Conservation (phyloP, 2,797 vertebrate genomes). For the Epinephelus coioides region DNA sequence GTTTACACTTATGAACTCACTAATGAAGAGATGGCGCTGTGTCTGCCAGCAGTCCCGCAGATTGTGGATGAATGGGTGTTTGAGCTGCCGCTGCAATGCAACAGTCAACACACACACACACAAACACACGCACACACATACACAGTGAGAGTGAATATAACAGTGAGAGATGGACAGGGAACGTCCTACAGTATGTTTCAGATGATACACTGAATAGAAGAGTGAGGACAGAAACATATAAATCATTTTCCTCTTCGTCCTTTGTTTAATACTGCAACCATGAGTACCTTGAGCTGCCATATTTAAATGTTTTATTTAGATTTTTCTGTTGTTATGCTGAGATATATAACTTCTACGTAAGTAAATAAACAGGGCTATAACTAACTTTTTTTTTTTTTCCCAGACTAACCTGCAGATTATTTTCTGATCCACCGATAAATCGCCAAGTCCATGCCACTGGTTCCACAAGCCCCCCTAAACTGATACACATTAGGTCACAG, state of each 20-base stretch:
- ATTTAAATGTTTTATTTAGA: background rate
- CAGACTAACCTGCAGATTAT: background rate
- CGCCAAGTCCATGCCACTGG: no score
- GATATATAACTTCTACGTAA: background rate
- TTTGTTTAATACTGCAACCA: no score
- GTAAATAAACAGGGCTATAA: background rate
- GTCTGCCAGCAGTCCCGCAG: conserved; percentile 96
- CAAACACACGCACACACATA: conserved; percentile 33
- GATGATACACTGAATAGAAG: background rate
- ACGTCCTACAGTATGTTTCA: background rate
- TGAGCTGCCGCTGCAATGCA: conserved; percentile 89
- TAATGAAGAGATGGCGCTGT: conserved; percentile 93
- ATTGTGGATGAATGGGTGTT: conserved; percentile 91
- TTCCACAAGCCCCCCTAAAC: no score
- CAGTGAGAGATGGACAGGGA: conserved; percentile 18
- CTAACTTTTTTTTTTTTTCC: background rate
- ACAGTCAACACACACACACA: conserved; percentile 54
- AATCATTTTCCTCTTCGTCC: background rate
- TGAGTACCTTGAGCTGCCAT: no score
- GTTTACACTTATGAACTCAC: conserved; percentile 86
- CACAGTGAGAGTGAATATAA: conserved; percentile 56
- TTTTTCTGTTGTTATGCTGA: no score
- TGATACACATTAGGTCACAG: no score
- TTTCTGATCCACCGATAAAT: no score
- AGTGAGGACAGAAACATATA: background rate